Conservation (phyloP, 2,113 vertebrate genomes). For the Psammodynastes pulverulentus region DNA sequence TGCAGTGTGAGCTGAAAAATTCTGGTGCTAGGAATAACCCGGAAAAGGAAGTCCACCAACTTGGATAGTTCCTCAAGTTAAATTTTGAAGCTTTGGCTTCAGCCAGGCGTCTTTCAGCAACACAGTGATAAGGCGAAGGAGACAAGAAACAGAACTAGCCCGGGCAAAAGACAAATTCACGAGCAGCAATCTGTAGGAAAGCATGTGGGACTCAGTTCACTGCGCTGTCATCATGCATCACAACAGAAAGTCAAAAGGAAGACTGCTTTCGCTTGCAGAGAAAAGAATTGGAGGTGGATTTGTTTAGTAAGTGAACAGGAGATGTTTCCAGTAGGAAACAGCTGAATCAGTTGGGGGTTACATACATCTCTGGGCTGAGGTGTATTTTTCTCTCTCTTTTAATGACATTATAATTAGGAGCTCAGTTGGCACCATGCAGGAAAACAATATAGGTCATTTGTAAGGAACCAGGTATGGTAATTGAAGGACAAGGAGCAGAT, state of each 20-base stretch:
- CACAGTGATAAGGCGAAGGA: not conserved
- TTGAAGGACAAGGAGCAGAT: not conserved
- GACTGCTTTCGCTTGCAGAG: not conserved
- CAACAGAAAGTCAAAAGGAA: not conserved
- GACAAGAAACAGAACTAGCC: not conserved
- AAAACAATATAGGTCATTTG: not conserved
- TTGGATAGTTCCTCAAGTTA: not conserved
- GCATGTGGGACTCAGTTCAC: not conserved
- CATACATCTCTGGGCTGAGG: not conserved
- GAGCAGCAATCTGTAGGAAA: not conserved
- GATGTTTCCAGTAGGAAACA: not conserved
- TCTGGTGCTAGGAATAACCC: not conserved
- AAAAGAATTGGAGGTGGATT: not conserved
- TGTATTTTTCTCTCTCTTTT: not conserved
- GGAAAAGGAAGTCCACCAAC: not conserved
- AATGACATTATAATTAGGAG: not conserved
- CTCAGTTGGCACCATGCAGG: not conserved
- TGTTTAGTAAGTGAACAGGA: conserved; percentile 9
- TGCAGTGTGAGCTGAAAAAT: not conserved
- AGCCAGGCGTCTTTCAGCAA: not conserved
- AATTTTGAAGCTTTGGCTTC: not conserved
- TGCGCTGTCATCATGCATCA: not conserved
- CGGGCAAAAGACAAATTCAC: not conserved
- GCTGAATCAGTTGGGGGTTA: not conserved
- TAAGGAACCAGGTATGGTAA: not conserved